These are phyloP conservation scores for Enchytraeus crypticus DNA, from an alignment of 2,888 invertebrate species.

Conservation along the genomic window DNA sequence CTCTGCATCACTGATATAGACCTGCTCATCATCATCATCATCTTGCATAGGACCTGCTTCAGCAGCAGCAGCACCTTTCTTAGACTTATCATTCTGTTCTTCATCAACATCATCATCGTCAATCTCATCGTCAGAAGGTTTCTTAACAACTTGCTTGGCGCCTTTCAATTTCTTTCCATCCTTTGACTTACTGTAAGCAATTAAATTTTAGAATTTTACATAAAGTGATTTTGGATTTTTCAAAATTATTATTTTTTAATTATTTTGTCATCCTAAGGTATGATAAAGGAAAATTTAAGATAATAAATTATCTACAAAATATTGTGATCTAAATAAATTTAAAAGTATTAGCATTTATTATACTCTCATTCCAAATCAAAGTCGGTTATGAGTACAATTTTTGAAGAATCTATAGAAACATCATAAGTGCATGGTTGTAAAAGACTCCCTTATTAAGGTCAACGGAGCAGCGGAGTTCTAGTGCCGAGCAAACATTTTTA, in stretches of 20 bases:
- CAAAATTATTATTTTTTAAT: background rate
- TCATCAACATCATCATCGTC: conserved; percentile 1
- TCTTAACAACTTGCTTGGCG: background rate
- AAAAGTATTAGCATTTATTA: too few species aligned
- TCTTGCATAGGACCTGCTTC: background rate
- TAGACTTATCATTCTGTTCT: background rate
- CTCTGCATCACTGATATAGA: conserved; percentile 1
- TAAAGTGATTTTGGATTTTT: background rate
- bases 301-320: too few species aligned
- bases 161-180: background rate
- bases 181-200: background rate
- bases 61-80: background rate
- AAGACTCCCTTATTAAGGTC: too few species aligned
- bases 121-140: background rate
- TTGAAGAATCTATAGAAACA: too few species aligned
- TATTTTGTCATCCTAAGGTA: background rate
- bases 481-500: too few species aligned
- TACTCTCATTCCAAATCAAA: too few species aligned
- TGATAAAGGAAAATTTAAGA: too few species aligned
- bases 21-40: background rate
- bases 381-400: too few species aligned
- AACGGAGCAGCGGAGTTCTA: too few species aligned
- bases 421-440: too few species aligned
- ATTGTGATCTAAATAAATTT: too few species aligned
- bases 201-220: background rate